phyloP scores from a whole-genome alignment of 2,888 invertebrate species.

The Baccha elongata region DNA sequence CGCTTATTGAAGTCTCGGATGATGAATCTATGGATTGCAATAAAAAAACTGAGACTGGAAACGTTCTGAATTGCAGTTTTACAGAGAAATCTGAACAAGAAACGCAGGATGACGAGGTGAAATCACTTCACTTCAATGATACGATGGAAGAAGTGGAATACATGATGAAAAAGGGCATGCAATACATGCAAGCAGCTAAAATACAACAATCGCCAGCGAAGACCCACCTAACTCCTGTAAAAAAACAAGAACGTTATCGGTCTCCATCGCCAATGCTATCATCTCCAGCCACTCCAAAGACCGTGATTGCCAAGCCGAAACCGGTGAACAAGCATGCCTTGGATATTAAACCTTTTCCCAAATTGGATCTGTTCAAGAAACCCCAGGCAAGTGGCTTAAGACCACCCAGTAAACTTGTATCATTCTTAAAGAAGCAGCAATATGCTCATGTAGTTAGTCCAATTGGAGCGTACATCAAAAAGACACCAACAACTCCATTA shows the following conservation, averaged over 20 bases:
- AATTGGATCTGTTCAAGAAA: constrained; percentile 76
- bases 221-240: constrained; percentile 71
- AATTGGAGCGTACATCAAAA: constrained; percentile 82
- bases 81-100: constrained; percentile 24
- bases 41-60: constrained; percentile 30
- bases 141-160: constrained; percentile 83
- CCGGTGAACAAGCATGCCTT: constrained; percentile 41
- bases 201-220: constrained; percentile 24
- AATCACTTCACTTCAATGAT: constrained; percentile 81
- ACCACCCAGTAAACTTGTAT: constrained; percentile 70
- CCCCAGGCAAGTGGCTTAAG: constrained; percentile 60
- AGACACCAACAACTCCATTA: constrained; percentile 80
- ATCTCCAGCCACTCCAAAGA: constrained; percentile 63
- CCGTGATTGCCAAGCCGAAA: constrained; percentile 67
- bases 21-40: constrained; percentile 65
- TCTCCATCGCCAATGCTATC: constrained; percentile 61
- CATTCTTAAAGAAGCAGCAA: constrained; percentile 72
- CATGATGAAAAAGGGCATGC: constrained; percentile 80
- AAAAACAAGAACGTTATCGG: constrained; percentile 58
- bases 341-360: constrained; percentile 75
- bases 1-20: constrained; percentile 72
- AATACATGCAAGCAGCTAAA: constrained; percentile 77
- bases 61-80: constrained; percentile 50
- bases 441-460: constrained; percentile 82
- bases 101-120: constrained; percentile 44